Percentiles rank a stretch among this genome's conserved stretches.
Evolutionary conservation across 2,888 invertebrate genomes (phyloP).

Genomic region (Drosophila longiperda): DNA sequence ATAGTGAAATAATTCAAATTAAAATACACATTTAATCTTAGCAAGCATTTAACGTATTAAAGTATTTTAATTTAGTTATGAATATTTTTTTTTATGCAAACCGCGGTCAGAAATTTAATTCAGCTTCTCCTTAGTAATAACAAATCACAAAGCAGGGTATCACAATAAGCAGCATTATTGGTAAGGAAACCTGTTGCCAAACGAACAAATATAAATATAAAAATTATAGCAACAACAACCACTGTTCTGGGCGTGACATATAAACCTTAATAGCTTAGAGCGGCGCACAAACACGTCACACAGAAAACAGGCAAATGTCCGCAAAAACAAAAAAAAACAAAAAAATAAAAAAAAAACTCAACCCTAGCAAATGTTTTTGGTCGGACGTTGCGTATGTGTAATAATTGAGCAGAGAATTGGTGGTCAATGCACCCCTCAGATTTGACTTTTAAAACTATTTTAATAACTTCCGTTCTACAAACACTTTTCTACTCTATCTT

Average conservation of each 20-base stretch:
- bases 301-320: conserved; percentile 3
- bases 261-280: conserved; percentile 68
- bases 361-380: conserved; percentile 17
- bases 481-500: conserved; percentile 62
- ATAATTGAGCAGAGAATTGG: conserved; percentile 47
- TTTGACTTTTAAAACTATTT: conserved; percentile 59
- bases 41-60: not conserved
- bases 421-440: conserved; percentile 59
- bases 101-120: not conserved
- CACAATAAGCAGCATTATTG: not conserved
- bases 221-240: conserved; percentile 15
- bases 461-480: conserved; percentile 80
- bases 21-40: not conserved
- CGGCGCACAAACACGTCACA: conserved; percentile 7
- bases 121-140: not conserved
- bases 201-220: conserved; percentile 21
- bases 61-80: not conserved
- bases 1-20: not conserved
- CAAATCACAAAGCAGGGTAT: conserved; percentile 8
- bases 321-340: not conserved
- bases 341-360: not conserved
- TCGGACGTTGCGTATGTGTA: conserved; percentile 67
- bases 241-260: conserved; percentile 58
- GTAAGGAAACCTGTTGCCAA: conserved; percentile 46
- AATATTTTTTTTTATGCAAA: not conserved